Percentiles rank a stretch among this genome's conserved stretches.
phyloP scores from a whole-genome alignment of 2,888 invertebrate genomes.

The Cheilosia grossa region DNA sequence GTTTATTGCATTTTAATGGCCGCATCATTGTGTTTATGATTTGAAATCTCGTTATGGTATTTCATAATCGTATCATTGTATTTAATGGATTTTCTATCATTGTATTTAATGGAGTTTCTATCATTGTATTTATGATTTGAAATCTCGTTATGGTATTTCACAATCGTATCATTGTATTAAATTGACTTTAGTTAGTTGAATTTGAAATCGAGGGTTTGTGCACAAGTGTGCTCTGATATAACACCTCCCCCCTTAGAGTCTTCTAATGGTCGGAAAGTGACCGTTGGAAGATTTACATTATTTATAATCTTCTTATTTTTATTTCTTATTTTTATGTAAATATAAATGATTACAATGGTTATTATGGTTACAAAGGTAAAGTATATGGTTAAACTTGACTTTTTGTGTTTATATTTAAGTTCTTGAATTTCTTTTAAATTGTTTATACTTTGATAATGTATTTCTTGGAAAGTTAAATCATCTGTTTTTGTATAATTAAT shows the following conservation, averaged over 20 bases:
- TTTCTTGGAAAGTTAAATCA: slow-evolving; percentile 13
- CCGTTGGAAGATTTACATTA: background rate
- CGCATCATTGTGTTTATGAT: too few relatives aligned
- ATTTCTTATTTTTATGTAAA: slow-evolving; percentile 20
- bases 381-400: slow-evolving; percentile 18
- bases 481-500: background rate
- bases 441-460: slow-evolving; percentile 13
- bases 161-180: too few relatives aligned
- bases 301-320: background rate
- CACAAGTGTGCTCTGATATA: background rate
- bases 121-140: too few relatives aligned
- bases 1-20: too few relatives aligned
- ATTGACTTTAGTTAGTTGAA: background rate
- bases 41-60: too few relatives aligned
- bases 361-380: background rate
- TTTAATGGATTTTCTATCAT: too few relatives aligned
- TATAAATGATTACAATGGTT: slow-evolving; percentile 11
- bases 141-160: too few relatives aligned
- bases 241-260: background rate
- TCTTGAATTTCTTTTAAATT: slow-evolving; percentile 13
- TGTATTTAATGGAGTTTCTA: too few relatives aligned
- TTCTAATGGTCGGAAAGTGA: slow-evolving; percentile 9
- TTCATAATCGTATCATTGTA: too few relatives aligned
- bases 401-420: slow-evolving; percentile 18
- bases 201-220: background rate